Evolutionary conservation across 2,888 invertebrate species (phyloP).

Genomic region (Urechis unicinctus): DNA sequence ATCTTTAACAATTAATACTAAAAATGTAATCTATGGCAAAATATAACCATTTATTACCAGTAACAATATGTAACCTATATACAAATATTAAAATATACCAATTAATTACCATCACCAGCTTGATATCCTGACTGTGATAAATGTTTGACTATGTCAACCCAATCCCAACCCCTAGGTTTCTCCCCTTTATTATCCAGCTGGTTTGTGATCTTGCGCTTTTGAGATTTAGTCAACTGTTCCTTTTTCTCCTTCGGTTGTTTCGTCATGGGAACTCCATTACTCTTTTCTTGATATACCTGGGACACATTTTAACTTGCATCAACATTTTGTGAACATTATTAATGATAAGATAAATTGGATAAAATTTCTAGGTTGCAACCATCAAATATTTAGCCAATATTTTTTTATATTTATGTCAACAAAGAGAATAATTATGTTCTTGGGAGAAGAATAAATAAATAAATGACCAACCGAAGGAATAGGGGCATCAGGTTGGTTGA

Average conservation of each 20-base stretch:
- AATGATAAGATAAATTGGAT: too few relatives aligned
- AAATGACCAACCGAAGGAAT: background rate
- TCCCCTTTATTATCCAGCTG: slow-evolving; percentile 71
- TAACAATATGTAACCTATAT: too few relatives aligned
- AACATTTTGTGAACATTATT: too few relatives aligned
- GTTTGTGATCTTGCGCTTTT: slow-evolving; percentile 84
- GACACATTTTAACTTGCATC: slow-evolving; percentile 1
- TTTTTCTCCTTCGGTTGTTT: slow-evolving; percentile 45
- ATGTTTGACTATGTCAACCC: slow-evolving; percentile 95
- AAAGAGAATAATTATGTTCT: too few relatives aligned
- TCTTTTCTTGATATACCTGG: background rate
- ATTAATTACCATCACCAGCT: too few relatives aligned
- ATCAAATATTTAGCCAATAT: too few relatives aligned
- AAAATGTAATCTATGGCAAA: too few relatives aligned
- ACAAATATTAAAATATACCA: too few relatives aligned
- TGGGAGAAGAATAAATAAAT: background rate
- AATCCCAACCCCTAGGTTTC: slow-evolving; percentile 82
- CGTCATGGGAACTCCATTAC: background rate
- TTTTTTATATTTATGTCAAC: too few relatives aligned
- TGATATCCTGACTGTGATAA: slow-evolving; percentile 66
- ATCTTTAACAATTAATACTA: too few relatives aligned
- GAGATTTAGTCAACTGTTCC: slow-evolving; percentile 82
- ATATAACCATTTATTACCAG: too few relatives aligned
- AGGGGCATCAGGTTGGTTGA: slow-evolving; percentile 62
- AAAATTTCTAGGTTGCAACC: too few relatives aligned